Percentiles rank a stretch among this genome's conserved stretches.
Evolutionary conservation across 2,888 invertebrate species (phyloP).

Genomic region (Ophion costatus): DNA sequence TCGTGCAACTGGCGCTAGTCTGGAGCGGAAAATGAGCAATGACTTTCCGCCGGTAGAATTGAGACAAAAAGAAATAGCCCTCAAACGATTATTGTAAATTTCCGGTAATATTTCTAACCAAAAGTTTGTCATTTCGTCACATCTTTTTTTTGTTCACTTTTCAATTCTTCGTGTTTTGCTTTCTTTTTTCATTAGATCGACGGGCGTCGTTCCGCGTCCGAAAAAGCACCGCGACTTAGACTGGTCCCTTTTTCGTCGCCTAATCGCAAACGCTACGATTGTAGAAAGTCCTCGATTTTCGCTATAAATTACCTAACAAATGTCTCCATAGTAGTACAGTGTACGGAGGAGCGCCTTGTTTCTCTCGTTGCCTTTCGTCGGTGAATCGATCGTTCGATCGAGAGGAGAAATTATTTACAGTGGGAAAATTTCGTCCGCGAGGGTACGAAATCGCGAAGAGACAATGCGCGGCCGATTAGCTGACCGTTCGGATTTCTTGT

Average conservation of each 20-base stretch:
- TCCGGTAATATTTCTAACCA: background rate
- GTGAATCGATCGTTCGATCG: constrained; percentile 20
- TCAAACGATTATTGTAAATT: background rate
- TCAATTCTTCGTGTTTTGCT: no score
- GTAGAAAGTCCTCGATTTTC: constrained; percentile 25
- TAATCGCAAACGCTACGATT: constrained; percentile 25
- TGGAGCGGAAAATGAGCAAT: background rate
- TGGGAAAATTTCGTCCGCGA: constrained; percentile 31
- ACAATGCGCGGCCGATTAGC: constrained; percentile 64
- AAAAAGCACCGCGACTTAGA: no score
- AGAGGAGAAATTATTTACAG: constrained; percentile 56
- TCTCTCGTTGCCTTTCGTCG: constrained; percentile 1
- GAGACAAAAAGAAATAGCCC: background rate
- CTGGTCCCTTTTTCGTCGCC: constrained; percentile 18
- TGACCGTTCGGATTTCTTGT: constrained; percentile 84
- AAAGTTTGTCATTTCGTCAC: background rate
- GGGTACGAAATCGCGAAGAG: constrained; percentile 6
- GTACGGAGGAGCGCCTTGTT: constrained; percentile 35
- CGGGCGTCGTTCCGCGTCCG: no score
- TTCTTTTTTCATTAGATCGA: no score
- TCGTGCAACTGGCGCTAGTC: background rate
- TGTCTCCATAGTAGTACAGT: constrained; percentile 51
- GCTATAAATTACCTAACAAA: constrained; percentile 63
- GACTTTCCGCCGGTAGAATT: background rate
- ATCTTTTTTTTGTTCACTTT: no score